phyloP scores from a whole-genome alignment of 2,888 invertebrate species.

The Dermolepida albohirtum region DNA sequence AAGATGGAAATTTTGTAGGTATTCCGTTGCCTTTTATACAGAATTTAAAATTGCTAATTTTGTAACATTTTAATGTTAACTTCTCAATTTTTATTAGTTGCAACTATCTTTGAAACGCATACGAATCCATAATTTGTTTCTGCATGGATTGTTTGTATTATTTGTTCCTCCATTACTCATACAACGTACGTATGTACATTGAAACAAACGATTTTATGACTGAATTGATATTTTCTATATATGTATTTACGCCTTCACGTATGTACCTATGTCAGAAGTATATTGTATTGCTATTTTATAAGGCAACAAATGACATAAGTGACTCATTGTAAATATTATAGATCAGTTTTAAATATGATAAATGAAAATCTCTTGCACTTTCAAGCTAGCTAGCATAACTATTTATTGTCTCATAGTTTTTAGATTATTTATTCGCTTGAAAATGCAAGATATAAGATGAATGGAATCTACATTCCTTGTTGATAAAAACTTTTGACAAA shows the following conservation, averaged over 20 bases:
- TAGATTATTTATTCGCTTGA: conserved; percentile 31
- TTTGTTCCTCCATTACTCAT: too few species aligned
- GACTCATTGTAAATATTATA: conserved; percentile 17
- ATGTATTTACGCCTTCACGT: not conserved
- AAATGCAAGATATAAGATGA: conserved; percentile 4
- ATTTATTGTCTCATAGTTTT: conserved; percentile 35
- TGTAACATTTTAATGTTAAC: too few species aligned
- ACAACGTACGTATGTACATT: too few species aligned
- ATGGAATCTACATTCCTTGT: conserved; percentile 20
- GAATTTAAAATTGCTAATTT: too few species aligned
- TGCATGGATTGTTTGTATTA: too few species aligned
- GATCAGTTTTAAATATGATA: not conserved
- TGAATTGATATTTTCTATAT: not conserved
- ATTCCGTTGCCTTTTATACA: too few species aligned
- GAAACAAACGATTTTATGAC: too few species aligned
- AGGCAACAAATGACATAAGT: conserved; percentile 3
- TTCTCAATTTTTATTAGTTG: too few species aligned
- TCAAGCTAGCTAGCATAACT: conserved; percentile 17
- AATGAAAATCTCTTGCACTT: conserved; percentile 19
- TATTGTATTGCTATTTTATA: not conserved
- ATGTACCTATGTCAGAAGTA: not conserved
- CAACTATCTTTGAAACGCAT: too few species aligned
- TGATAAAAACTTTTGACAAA: conserved; percentile 1
- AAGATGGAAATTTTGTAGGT: too few species aligned
- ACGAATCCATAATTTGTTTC: too few species aligned